Percentiles rank a stretch among this genome's conserved stretches.
Evolutionary conservation across 2,113 vertebrate species (phyloP).

Genomic region (Prinia subflava): DNA sequence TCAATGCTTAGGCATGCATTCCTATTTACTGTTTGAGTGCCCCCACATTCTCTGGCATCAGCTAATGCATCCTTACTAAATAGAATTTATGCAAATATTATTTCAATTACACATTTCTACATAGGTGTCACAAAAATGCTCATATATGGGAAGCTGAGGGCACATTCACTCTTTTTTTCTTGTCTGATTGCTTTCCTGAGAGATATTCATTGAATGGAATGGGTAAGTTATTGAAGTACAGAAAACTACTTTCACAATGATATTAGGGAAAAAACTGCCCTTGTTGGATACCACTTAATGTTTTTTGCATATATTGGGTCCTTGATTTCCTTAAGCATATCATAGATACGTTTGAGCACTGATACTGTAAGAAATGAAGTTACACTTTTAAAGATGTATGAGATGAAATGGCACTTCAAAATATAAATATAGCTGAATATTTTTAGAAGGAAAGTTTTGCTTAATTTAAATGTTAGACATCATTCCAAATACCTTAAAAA

Average conservation of each 20-base stretch:
- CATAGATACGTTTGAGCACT: not conserved
- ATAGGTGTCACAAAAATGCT: not conserved
- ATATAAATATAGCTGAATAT: not conserved
- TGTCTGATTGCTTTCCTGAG: not conserved
- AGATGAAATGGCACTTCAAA: not conserved
- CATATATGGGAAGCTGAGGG: not conserved
- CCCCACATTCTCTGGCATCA: not conserved
- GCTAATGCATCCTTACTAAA: not conserved
- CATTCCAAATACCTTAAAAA: slow-evolving; percentile 8
- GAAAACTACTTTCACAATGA: not conserved
- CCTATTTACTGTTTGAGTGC: slow-evolving; percentile 2
- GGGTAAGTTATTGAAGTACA: not conserved
- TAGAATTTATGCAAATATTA: slow-evolving; percentile 13
- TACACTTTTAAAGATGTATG: not conserved
- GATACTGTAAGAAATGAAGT: not conserved
- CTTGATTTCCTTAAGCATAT: not conserved
- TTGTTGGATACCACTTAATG: not conserved
- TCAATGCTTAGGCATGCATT: not conserved
- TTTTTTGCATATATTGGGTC: not conserved
- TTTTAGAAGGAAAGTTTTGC: not conserved
- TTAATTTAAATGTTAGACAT: not conserved
- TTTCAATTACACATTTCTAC: not conserved
- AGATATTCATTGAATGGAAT: not conserved
- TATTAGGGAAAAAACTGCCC: not conserved
- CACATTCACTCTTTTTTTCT: not conserved